These are phyloP conservation scores for Blomia tropicalis DNA, from an alignment of 2,888 invertebrate species.

Conservation along the genomic window DNA sequence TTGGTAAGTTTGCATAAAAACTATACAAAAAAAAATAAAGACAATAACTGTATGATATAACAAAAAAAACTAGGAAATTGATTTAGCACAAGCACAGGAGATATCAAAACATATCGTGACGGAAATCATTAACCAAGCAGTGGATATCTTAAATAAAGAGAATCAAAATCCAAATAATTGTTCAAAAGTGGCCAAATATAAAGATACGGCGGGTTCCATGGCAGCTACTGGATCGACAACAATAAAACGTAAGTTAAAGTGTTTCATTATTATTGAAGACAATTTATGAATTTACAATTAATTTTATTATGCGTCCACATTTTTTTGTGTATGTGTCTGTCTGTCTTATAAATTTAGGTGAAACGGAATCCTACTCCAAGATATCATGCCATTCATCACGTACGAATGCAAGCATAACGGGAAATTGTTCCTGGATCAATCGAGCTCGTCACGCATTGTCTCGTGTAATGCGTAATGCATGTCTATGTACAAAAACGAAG, in stretches of 20 bases:
- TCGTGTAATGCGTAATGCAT: conserved; percentile 11
- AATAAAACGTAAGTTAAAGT: conserved; percentile 9
- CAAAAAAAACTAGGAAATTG: background rate
- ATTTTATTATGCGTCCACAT: background rate
- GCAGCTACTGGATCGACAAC: too few species aligned
- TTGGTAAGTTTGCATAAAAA: background rate
- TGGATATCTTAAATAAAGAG: background rate
- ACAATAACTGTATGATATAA: background rate
- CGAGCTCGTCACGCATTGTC: conserved; percentile 5
- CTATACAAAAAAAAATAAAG: background rate
- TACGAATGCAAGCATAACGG: background rate
- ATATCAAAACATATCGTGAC: conserved; percentile 11
- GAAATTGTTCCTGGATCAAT: conserved; percentile 9
- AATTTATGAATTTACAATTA: background rate
- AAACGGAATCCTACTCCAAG: conserved; percentile 2
- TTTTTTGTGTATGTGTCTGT: too few species aligned
- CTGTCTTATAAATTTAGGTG: too few species aligned
- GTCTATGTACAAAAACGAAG: conserved; percentile 13
- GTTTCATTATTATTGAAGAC: too few species aligned
- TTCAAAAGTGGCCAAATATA: too few species aligned
- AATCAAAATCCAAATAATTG: too few species aligned
- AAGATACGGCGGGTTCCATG: too few species aligned
- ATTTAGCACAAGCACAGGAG: conserved; percentile 10
- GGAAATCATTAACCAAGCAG: conserved; percentile 15
- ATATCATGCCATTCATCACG: background rate